Evolutionary conservation across 2,888 invertebrate species (phyloP).

Genomic region (Parochlus steinenii): DNA sequence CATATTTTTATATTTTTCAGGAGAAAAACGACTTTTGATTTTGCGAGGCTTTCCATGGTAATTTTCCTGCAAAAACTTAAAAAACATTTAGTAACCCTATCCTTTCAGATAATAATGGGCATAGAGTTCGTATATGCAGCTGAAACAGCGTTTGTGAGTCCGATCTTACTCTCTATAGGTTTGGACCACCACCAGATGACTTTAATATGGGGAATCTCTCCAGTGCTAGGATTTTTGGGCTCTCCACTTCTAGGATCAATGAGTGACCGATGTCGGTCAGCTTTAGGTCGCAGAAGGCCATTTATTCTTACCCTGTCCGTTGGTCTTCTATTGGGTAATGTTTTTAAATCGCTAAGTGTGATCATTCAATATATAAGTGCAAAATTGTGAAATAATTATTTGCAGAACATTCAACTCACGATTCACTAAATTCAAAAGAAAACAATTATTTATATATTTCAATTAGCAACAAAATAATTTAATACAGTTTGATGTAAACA

Average conservation of each 20-base stretch:
- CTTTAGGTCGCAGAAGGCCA: slow-evolving; percentile 39
- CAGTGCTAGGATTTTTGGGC: slow-evolving; percentile 28
- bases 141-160: slow-evolving; percentile 48
- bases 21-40: slow-evolving; percentile 24
- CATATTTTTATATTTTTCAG: slow-evolving; percentile 9
- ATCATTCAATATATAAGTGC: background rate
- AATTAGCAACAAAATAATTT: no score
- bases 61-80: background rate
- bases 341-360: background rate
- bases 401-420: no score
- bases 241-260: slow-evolving; percentile 36
- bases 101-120: slow-evolving; percentile 26
- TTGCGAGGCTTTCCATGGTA: slow-evolving; percentile 25
- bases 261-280: slow-evolving; percentile 38
- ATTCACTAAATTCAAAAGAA: no score
- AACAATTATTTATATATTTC: no score
- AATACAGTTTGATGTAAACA: no score
- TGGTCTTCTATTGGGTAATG: slow-evolving; percentile 34
- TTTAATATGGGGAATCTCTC: slow-evolving; percentile 31
- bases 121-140: slow-evolving; percentile 50
- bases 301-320: slow-evolving; percentile 39
- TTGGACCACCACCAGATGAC: slow-evolving; percentile 42
- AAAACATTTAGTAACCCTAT: background rate
- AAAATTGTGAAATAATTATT: no score
- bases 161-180: slow-evolving; percentile 41